Evolutionary conservation across 2,113 vertebrate species (phyloP), one percentile per base, ranked within the genome.

Genomic region (Melierax canorus): DNA sequence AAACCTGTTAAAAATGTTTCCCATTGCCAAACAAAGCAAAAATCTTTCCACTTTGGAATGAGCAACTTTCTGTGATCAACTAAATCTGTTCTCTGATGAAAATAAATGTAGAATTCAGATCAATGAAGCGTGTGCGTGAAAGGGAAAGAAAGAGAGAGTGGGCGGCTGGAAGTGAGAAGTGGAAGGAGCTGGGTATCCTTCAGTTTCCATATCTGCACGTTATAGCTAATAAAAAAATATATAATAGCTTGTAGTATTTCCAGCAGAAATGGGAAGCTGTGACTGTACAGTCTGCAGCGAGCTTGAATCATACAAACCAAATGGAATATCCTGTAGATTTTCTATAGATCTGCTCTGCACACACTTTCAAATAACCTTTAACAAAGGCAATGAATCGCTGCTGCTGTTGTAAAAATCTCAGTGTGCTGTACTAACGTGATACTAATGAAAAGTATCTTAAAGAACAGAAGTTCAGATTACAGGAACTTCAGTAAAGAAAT

Each of bases 341-440:
- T 97, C 91, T 97, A 94, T 88, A 95, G 76, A 96, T 95, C 75
- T 95, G 79, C 76, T 96, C 94, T 80, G 67, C 21, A 18, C 56
- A 88, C 39, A 27, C 94, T 98, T 97, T 55, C 97, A 98, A 98
- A 95, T 96, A 97, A 94, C 89, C 74, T 96, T 94, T 97, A 97
- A 97, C 90, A 97, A 97, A 94, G 97, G 80, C 71, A 96, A 83
- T 69, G 77, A 96, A 96, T 93, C 2, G 16, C 79, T 86, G 72
- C 59, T 97, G 93, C 72, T 13, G 29, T 84, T 63, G 13, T 96
- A 96, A 94, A 97, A 92, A 93, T 93, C 94, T 95, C 92, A 90
- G 68, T 88, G 55, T 66, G 64, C 63, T 86, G 93, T 91, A 41
- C 95, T 96, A 98, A 95, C 7, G 34, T 73, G 83, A 80, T 92